Conservation (phyloP, 2,888 invertebrate species). For the Noctua pronuba region DNA sequence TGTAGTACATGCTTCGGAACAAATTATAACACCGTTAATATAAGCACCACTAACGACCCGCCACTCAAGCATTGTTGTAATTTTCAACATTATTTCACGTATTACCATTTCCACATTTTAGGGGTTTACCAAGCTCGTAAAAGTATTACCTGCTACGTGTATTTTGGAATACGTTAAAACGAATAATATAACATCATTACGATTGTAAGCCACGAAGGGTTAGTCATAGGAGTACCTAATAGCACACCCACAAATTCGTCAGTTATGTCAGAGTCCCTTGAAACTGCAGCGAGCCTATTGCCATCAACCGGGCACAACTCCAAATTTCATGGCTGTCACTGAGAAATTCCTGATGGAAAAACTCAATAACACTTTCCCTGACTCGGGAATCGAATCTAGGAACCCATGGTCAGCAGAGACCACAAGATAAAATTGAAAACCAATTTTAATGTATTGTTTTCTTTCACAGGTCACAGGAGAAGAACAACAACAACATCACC, state of each 20-base stretch:
- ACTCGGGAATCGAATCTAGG: neutral
- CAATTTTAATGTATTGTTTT: constrained; percentile 14
- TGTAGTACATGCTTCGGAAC: constrained; percentile 14
- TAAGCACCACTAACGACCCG: constrained; percentile 46
- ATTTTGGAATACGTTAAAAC: neutral
- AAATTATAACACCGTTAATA: constrained; percentile 35
- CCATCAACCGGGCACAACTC: neutral
- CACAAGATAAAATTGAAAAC: neutral
- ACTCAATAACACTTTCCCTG: neutral
- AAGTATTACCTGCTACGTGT: constrained; percentile 13
- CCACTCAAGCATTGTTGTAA: constrained; percentile 55
- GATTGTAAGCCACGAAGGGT: neutral
- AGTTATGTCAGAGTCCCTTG: neutral
- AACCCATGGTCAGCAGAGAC: neutral
- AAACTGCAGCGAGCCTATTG: neutral
- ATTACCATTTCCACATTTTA: constrained; percentile 26
- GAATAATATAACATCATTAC: neutral
- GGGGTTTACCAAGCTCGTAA: constrained; percentile 24
- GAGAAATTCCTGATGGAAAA: neutral
- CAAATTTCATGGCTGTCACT: neutral
- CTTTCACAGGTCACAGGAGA: constrained; percentile 85
- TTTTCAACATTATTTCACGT: constrained; percentile 43
- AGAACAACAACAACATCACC: constrained; percentile 83
- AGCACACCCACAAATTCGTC: neutral
- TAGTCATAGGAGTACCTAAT: too few species aligned